Percentiles rank a stretch among this genome's conserved stretches.
phyloP scores from a whole-genome alignment of 2,797 vertebrate genomes.

The Smutsia temminckii region DNA sequence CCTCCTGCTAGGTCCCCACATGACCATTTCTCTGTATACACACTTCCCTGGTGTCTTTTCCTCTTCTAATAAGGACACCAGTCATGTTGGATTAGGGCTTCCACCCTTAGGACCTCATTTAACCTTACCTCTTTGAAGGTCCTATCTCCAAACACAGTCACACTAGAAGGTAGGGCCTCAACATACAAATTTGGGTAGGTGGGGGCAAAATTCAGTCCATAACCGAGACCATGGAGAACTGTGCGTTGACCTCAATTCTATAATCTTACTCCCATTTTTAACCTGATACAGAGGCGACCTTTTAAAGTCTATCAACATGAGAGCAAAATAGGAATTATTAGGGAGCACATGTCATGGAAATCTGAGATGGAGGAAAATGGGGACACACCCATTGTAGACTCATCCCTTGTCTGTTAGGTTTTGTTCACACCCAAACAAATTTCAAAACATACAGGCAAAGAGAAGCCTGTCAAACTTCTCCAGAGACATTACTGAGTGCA shows the following conservation, averaged over 20 bases:
- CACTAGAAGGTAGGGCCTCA: neutral
- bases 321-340: conserved; percentile 40
- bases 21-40: neutral
- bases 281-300: neutral
- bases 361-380: neutral
- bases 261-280: neutral
- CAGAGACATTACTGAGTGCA: neutral
- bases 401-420: neutral
- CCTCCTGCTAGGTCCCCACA: neutral
- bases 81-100: neutral
- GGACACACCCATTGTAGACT: neutral
- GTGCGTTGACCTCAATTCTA: neutral
- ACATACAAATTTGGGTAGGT: neutral
- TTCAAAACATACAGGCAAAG: conserved; percentile 56
- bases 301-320: conserved; percentile 41
- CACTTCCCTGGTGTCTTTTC: neutral
- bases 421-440: conserved; percentile 25
- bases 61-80: neutral
- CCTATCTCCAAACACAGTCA: neutral
- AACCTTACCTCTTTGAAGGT: neutral
- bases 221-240: neutral
- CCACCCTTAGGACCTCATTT: neutral
- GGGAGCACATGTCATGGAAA: neutral
- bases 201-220: neutral
- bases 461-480: conserved; percentile 41